A percentile compares a stretch with the other conserved stretches of the same genome.
Evolutionary conservation across 2,113 vertebrate species (phyloP).

Genomic region (Pseudorhombus dupliciocellatus): DNA sequence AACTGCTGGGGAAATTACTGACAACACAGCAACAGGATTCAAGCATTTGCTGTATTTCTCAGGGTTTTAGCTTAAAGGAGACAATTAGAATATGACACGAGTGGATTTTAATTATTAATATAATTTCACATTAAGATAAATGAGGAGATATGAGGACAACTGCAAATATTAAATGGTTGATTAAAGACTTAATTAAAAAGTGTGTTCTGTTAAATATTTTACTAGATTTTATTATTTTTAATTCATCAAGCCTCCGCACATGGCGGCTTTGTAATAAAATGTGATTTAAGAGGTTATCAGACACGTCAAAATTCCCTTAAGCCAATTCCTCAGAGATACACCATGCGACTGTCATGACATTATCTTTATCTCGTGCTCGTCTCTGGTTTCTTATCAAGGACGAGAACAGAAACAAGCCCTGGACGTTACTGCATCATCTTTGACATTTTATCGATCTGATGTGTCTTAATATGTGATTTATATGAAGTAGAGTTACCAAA

Average conservation of each 20-base stretch:
- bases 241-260: no score
- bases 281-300: conserved; percentile 1
- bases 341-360: background rate
- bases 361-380: background rate
- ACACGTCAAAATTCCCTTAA: background rate
- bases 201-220: background rate
- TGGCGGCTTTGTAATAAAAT: conserved; percentile 3
- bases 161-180: background rate
- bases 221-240: no score
- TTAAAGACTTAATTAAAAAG: background rate
- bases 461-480: no score
- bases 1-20: background rate
- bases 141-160: no score
- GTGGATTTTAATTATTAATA: background rate
- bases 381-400: background rate
- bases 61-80: conserved; percentile 7
- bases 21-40: conserved; percentile 6
- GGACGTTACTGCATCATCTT: background rate
- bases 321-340: background rate
- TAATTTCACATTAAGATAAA: conserved; percentile 3
- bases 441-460: background rate
- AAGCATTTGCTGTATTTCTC: conserved; percentile 15
- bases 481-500: background rate
- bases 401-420: background rate
- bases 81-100: conserved; percentile 8